Evolutionary conservation across 2,797 vertebrate species (phyloP).

Genomic region (Lemur catta): DNA sequence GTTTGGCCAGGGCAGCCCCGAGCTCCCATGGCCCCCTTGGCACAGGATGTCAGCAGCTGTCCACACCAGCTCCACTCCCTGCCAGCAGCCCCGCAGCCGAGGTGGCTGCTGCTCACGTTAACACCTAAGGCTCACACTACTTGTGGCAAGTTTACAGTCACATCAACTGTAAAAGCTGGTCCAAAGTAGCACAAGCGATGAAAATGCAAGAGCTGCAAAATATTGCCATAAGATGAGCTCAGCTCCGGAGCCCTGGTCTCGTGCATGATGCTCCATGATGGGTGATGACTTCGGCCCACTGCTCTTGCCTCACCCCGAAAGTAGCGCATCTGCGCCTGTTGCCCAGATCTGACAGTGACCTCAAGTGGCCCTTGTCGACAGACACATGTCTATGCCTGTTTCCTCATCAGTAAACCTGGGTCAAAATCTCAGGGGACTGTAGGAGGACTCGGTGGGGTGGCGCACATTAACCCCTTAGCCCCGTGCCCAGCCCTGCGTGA

Average conservation of each 20-base stretch:
- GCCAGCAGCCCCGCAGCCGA: rapidly evolving
- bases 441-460: not conserved
- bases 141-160: rapidly evolving
- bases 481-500: not conserved
- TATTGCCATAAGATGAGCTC: rapidly evolving
- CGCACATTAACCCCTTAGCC: not conserved
- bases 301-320: not conserved
- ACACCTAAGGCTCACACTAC: not conserved
- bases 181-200: not conserved
- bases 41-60: rapidly evolving
- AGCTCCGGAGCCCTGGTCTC: too few relatives aligned
- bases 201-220: not conserved
- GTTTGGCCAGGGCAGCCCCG: not conserved
- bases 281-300: not conserved
- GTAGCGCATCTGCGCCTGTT: rapidly evolving
- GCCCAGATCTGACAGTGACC: rapidly evolving
- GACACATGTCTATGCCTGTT: not conserved
- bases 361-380: not conserved
- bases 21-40: rapidly evolving
- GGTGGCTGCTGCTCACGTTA: not conserved
- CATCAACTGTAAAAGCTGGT: not conserved
- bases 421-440: not conserved
- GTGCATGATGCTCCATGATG: rapidly evolving
- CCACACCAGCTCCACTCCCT: rapidly evolving
- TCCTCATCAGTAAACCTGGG: not conserved